A percentile compares a stretch with the other conserved stretches of the same genome.
These are phyloP conservation scores for Nautilus pompilius DNA, from an alignment of 1,140 invertebrate genomes.

Conservation along the genomic window DNA sequence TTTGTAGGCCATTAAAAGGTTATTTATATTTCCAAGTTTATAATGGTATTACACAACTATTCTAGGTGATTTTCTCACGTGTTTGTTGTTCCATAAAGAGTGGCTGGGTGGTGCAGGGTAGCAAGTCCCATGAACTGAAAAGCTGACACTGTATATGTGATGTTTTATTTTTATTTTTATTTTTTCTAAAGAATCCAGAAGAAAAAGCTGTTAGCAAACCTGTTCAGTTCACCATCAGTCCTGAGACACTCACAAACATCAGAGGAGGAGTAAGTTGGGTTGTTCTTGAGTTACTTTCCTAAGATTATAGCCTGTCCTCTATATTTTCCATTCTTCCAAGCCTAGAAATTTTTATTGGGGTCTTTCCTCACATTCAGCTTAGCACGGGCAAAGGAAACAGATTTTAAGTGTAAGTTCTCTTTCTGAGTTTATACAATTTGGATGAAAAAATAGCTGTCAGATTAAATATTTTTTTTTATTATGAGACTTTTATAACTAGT, in stretches of 20 bases:
- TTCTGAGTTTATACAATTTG: no score
- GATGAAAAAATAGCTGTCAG: no score
- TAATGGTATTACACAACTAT: no score
- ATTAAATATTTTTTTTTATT: not conserved
- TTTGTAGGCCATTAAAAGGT: no score
- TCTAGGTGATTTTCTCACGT: no score
- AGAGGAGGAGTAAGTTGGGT: constrained; percentile 57
- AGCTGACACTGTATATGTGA: not conserved
- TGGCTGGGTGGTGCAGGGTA: no score
- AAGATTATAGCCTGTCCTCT: not conserved
- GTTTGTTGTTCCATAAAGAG: no score
- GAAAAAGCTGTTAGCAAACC: constrained; percentile 59
- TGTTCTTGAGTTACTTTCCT: not conserved
- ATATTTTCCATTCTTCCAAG: not conserved
- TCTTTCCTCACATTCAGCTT: no score
- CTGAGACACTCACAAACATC: constrained; percentile 73
- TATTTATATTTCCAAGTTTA: no score
- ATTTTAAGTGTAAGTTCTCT: no score
- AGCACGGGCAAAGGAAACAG: no score
- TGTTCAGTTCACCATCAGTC: constrained; percentile 78
- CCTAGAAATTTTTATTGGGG: no score
- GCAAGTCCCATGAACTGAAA: not conserved
- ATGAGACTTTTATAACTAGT: not conserved
- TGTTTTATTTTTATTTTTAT: not conserved
- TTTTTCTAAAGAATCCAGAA: constrained; percentile 37